Percentiles rank a stretch among this genome's conserved stretches.
Conservation (phyloP, 2,113 vertebrate genomes). For the Mus spicilegus region DNA sequence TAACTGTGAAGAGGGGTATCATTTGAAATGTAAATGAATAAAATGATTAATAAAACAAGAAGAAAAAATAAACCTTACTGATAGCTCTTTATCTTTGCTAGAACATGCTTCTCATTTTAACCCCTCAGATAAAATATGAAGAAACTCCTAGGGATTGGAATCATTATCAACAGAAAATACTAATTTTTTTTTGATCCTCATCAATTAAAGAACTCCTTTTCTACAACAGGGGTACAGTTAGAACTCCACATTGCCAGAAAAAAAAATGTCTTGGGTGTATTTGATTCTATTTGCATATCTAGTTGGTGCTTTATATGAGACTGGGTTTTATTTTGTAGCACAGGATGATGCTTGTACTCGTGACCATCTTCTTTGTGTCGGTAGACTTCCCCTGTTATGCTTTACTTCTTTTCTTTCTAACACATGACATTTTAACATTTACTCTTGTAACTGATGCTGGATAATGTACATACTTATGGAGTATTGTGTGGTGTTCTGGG, state of each 20-base stretch:
- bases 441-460: neutral
- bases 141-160: neutral
- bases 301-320: neutral
- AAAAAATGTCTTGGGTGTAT: neutral
- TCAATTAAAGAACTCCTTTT: neutral
- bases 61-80: neutral
- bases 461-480: neutral
- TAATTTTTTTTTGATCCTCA: neutral
- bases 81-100: neutral
- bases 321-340: neutral
- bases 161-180: neutral
- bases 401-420: neutral
- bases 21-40: too few relatives aligned
- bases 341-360: neutral
- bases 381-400: neutral
- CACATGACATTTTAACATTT: neutral
- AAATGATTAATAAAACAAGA: too few relatives aligned
- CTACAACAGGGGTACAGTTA: fast-evolving
- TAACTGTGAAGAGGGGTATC: too few relatives aligned
- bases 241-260: neutral
- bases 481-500: neutral
- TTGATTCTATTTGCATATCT: neutral
- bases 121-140: neutral
- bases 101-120: neutral
- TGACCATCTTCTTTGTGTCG: neutral